Evolutionary conservation across 2,888 invertebrate species (phyloP).

Genomic region (Erebia ligea): DNA sequence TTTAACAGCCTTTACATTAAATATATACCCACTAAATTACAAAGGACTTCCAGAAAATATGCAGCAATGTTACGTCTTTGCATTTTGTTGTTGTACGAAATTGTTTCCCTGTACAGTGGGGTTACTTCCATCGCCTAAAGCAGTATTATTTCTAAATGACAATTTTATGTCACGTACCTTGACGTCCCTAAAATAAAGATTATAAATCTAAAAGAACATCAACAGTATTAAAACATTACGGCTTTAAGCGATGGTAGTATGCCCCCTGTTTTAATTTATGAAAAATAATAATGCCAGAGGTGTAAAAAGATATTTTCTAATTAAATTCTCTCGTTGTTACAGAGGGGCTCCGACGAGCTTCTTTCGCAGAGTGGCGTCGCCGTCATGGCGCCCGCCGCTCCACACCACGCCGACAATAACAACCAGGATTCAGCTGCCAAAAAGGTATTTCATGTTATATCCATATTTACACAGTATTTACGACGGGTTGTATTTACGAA

Average conservation of each 20-base stretch:
- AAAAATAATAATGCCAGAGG: slow-evolving; percentile 3
- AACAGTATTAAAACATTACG: too few species aligned
- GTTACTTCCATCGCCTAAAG: too few species aligned
- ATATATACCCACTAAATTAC: not conserved
- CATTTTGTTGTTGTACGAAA: slow-evolving; percentile 9
- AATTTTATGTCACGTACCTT: too few species aligned
- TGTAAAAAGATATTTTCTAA: slow-evolving; percentile 21
- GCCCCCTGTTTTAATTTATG: slow-evolving; percentile 2
- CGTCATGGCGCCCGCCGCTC: slow-evolving; percentile 96
- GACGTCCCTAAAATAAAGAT: too few species aligned
- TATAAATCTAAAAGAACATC: too few species aligned
- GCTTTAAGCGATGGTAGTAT: too few species aligned
- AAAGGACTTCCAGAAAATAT: not conserved
- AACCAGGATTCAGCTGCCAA: slow-evolving; percentile 96
- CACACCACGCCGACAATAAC: slow-evolving; percentile 95
- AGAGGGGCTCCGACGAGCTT: slow-evolving; percentile 99
- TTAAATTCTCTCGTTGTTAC: slow-evolving; percentile 61
- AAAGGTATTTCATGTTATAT: slow-evolving; percentile 83
- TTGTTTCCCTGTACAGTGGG: not conserved
- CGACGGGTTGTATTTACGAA: slow-evolving; percentile 22
- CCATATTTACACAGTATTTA: not conserved
- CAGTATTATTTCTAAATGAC: too few species aligned
- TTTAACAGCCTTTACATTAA: not conserved
- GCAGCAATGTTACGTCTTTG: not conserved
- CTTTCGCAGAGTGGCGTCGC: slow-evolving; percentile 97